Base-by-base conservation (phyloP, 2,888 invertebrate genomes). In the Sturmia bella region DNA sequence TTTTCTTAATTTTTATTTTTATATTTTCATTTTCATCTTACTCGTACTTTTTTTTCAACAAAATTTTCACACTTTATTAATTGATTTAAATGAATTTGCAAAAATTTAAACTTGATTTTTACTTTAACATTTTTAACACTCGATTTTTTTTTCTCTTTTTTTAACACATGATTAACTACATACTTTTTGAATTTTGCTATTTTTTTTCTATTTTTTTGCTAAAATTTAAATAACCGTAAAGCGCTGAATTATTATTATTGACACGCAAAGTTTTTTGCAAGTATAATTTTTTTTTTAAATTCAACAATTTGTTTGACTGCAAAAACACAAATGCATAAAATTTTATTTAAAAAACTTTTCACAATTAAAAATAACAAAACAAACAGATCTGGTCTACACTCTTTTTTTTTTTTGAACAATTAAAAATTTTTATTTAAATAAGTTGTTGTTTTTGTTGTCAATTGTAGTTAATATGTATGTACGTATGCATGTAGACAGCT, bases 171-270 rank as follows among this genome's bases (percentile, higher is more conserved):
- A 70, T 57, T 69, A 54, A 50, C 11, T 66, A n/a, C n/a, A n/a
- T n/a, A n/a, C n/a, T 75, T 64, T 11, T 56, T 39, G 24, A 52
- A 15, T 63, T 37, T 37, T 15, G 17, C 63, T 73, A 63, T 19
- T 69, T 74, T 48, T 63, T 50, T 50, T 19, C 59, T 19, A 64
- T 74, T 48, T 63, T 50, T 50, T 19, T 66, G 70, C n/a, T 32
- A 66, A 61, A 56, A 69, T 64, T 43, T 70, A 74, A 78, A 78
- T 75, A 82, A 74, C 64, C 64, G 54, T 74, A 66, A 78, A 73
- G 5, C 39, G 32, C 45, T 75, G 54, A 43, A 57, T 70, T 59
- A 19, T 64, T 59, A 19, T 64, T 45, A 82, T 32, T 32, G 32
- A 61, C 78, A 82, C 78, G 78, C 74, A 70, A 78, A 64, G 11